Conservation (phyloP, 2,797 vertebrate genomes). For the Sebastes kiyomatsui region DNA sequence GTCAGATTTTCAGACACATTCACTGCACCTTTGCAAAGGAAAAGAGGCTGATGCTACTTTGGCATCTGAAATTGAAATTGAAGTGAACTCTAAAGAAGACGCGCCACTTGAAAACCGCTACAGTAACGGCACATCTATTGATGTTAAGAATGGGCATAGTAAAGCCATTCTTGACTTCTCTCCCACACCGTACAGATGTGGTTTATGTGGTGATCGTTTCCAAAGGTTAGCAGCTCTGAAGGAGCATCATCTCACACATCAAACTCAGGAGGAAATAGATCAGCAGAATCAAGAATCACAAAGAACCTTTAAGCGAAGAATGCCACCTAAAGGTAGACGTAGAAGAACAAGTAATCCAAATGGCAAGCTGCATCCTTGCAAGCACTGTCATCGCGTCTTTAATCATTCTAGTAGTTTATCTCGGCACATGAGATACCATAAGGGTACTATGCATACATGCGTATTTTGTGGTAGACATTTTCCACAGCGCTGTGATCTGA, state of each 20-base stretch:
- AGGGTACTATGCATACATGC: conserved; percentile 85
- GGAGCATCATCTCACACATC: conserved; percentile 81
- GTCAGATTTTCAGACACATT: conserved; percentile 84
- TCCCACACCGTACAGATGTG: conserved; percentile 81
- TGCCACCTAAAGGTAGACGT: conserved; percentile 62
- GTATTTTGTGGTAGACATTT: conserved; percentile 82
- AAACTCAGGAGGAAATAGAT: conserved; percentile 79
- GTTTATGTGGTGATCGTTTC: conserved; percentile 83
- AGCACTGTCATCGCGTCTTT: conserved; percentile 84
- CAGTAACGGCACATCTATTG: conserved; percentile 58
- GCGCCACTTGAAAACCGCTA: conserved; percentile 44
- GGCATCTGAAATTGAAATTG: conserved; percentile 52
- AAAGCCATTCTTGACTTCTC: conserved; percentile 39
- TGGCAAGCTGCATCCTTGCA: conserved; percentile 81
- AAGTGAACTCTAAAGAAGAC: conserved; percentile 54
- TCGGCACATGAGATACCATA: conserved; percentile 86
- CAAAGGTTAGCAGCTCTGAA: conserved; percentile 77
- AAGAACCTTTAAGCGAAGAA: conserved; percentile 48
- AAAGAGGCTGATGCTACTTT: conserved; percentile 47
- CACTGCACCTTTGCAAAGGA: conserved; percentile 71
- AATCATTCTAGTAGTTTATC: conserved; percentile 87
- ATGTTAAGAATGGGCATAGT: conserved; percentile 52
- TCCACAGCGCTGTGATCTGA: conserved; percentile 84
- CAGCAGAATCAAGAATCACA: conserved; percentile 67
- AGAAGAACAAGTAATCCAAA: conserved; percentile 65